Evolutionary conservation across 2,888 invertebrate species (phyloP).

Genomic region (Phyto melanocephala): DNA sequence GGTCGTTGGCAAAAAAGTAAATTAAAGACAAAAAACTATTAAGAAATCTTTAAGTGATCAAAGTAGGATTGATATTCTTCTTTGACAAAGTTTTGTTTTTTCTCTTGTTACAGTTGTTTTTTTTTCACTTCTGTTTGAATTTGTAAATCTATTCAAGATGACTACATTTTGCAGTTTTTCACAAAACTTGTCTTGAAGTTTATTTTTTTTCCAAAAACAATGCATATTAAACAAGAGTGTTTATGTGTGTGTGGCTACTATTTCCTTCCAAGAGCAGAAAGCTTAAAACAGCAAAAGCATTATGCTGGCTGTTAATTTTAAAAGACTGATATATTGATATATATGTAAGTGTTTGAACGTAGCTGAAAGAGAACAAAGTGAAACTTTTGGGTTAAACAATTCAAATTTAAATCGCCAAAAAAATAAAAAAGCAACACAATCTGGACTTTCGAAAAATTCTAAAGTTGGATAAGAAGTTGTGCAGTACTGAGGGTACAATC

Average conservation of each 20-base stretch:
- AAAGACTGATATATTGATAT: background rate
- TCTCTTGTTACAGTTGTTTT: background rate
- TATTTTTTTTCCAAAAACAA: background rate
- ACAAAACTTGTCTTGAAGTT: background rate
- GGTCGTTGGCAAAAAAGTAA: background rate
- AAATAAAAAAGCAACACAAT: too few relatives aligned
- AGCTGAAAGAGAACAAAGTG: background rate
- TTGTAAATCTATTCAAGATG: constrained; percentile 1
- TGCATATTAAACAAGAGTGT: background rate
- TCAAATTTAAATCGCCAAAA: too few relatives aligned
- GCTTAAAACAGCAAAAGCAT: background rate
- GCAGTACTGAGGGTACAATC: too few relatives aligned
- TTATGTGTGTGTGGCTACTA: background rate
- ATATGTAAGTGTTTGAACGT: background rate
- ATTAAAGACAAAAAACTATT: background rate
- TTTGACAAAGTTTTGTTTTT: constrained; percentile 8
- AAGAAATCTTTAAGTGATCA: constrained; percentile 48
- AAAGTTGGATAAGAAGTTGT: too few relatives aligned
- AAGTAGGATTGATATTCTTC: constrained; percentile 50
- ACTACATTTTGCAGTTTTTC: background rate
- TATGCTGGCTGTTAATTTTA: constrained; percentile 62
- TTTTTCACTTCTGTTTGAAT: background rate
- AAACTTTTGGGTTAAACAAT: background rate
- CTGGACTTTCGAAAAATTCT: too few relatives aligned
- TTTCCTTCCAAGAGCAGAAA: too few relatives aligned